Percentiles rank a stretch among this genome's conserved stretches.
These are phyloP conservation scores for Erebia epiphron DNA, from an alignment of 2,888 invertebrate genomes.

Conservation along the genomic window DNA sequence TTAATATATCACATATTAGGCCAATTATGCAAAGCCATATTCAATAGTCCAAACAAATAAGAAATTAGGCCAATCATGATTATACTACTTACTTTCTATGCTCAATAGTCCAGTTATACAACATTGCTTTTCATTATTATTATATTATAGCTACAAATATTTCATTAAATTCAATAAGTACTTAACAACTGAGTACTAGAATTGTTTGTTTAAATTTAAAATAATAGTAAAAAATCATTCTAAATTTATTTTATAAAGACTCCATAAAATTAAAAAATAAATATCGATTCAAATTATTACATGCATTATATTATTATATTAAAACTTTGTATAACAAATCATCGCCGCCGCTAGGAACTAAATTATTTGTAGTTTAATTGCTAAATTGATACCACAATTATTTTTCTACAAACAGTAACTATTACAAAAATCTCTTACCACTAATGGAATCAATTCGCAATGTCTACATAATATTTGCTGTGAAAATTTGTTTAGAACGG, in stretches of 20 bases:
- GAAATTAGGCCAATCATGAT: neutral
- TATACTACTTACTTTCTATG: neutral
- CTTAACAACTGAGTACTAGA: neutral
- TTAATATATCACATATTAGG: neutral
- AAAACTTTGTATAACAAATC: neutral
- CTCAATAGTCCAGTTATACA: neutral
- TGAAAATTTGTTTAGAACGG: too few relatives aligned
- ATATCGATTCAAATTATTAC: neutral
- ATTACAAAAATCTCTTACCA: neutral
- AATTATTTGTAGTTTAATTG: neutral
- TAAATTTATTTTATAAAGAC: too few relatives aligned
- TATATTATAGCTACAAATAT: neutral
- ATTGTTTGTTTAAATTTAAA: neutral
- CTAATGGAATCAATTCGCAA: neutral
- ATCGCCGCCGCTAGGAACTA: neutral
- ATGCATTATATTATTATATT: too few relatives aligned
- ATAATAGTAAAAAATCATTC: neutral
- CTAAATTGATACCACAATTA: neutral
- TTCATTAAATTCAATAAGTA: neutral
- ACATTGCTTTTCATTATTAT: neutral
- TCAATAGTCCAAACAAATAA: neutral
- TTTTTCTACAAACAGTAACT: neutral
- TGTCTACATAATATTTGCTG: neutral
- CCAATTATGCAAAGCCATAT: neutral
- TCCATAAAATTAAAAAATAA: neutral